A percentile compares a stretch with the other conserved stretches of the same genome.
Conservation (phyloP, 2,113 vertebrate genomes). For the Aptenodytes forsteri region DNA sequence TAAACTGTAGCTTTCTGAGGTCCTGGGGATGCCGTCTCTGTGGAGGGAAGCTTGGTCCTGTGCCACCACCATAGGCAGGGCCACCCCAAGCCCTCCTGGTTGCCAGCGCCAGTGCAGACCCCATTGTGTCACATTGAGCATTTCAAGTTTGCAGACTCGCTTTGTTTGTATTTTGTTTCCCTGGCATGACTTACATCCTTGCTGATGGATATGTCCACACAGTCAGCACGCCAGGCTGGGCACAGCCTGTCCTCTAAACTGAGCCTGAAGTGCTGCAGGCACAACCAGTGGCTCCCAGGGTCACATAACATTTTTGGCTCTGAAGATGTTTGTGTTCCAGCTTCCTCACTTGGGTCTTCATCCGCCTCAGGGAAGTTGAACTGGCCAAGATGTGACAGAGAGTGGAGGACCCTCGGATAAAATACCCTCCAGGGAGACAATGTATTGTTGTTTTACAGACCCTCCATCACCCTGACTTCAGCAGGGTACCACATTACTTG, state of each 20-base stretch:
- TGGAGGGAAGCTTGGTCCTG: neutral
- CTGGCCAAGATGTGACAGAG: neutral
- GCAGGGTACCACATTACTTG: neutral
- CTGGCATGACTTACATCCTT: neutral
- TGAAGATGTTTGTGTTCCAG: neutral
- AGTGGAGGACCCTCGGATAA: neutral
- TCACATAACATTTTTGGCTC: neutral
- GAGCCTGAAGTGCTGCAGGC: neutral
- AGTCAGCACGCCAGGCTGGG: neutral
- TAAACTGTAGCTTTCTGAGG: neutral
- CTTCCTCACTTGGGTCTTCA: neutral
- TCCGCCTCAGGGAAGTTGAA: neutral
- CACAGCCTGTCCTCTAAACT: neutral
- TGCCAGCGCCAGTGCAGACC: neutral
- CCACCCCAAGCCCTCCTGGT: neutral
- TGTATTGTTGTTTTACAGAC: neutral
- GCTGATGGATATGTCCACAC: neutral
- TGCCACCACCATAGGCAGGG: neutral
- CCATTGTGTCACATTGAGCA: rapidly evolving
- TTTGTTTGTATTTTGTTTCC: neutral
- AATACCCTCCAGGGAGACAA: neutral
- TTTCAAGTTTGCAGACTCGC: neutral
- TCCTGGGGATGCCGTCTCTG: neutral
- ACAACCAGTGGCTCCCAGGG: neutral
- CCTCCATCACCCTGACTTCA: neutral